Conservation (phyloP, 2,113 vertebrate species). For the Tiliqua scincoides region DNA sequence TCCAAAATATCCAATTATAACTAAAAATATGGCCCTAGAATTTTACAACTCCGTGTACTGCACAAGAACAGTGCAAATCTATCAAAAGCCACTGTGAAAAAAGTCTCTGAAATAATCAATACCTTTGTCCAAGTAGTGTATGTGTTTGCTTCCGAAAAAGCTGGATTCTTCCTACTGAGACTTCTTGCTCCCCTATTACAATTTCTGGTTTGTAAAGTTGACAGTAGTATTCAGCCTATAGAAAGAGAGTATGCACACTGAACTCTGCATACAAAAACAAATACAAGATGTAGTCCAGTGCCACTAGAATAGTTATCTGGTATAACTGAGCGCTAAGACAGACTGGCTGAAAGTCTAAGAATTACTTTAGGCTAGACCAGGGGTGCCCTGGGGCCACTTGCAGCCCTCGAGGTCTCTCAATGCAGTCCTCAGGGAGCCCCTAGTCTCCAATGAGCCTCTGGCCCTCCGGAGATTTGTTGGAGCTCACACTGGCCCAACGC, state of each 20-base stretch:
- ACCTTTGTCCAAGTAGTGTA: constrained; percentile 80
- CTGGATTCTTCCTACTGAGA: constrained; percentile 83
- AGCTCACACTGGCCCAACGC: no score
- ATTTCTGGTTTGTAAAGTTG: constrained; percentile 92
- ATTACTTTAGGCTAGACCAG: neutral
- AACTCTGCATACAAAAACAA: neutral
- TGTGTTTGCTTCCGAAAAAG: constrained; percentile 82
- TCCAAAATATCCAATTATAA: neutral
- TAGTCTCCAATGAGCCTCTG: no score
- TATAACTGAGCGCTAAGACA: neutral
- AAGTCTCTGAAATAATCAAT: constrained; percentile 50
- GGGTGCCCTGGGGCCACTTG: no score
- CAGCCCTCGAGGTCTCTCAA: no score
- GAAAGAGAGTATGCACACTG: constrained; percentile 1
- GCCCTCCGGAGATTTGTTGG: no score
- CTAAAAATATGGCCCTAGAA: neutral
- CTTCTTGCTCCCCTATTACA: constrained; percentile 82
- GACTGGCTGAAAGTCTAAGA: neutral
- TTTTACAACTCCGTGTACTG: neutral
- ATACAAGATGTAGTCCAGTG: neutral
- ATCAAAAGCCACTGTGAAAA: neutral
- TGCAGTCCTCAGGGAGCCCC: no score
- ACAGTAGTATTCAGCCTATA: constrained; percentile 90
- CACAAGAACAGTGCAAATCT: neutral
- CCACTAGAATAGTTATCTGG: neutral